A percentile compares a stretch with the other conserved stretches of the same genome.
phyloP scores from a whole-genome alignment of 2,113 vertebrate species.

The Fulica atra region DNA sequence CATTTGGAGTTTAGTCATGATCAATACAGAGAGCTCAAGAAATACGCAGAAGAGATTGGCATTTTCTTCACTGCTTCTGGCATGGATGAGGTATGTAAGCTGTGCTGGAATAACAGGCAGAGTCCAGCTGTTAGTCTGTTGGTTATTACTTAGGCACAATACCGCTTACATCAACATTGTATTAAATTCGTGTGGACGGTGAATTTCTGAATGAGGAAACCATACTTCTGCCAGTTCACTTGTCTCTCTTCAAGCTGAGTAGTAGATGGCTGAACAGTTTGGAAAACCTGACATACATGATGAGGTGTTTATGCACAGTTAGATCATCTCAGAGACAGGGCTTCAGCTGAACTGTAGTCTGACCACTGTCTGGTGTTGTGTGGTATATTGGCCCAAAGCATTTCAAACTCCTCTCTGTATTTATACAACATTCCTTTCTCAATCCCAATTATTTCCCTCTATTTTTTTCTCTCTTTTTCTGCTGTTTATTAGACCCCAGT shows the following conservation, averaged over 20 bases:
- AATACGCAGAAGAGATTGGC: constrained; percentile 86
- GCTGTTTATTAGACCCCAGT: not conserved
- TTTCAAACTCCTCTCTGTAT: not conserved
- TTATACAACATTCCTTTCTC: not conserved
- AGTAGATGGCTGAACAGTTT: not conserved
- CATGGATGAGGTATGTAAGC: constrained; percentile 91
- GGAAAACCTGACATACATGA: not conserved
- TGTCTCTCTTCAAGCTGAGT: not conserved
- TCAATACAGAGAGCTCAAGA: constrained; percentile 90
- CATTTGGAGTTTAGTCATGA: constrained; percentile 93
- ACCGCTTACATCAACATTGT: not conserved
- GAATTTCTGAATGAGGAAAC: not conserved
- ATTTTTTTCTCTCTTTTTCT: not conserved
- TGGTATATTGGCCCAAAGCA: not conserved
- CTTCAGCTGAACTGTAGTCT: not conserved
- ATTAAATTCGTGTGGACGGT: fast-evolving
- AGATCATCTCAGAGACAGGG: not conserved
- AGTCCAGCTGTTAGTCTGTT: not conserved
- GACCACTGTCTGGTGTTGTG: fast-evolving
- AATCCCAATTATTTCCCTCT: not conserved
- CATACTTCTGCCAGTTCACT: not conserved
- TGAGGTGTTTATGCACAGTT: not conserved
- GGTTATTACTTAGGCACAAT: not conserved
- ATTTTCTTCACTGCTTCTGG: constrained; percentile 97
- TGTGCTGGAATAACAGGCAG: not conserved